Evolutionary conservation across 2,113 vertebrate species (phyloP).

Genomic region (Charina bottae): DNA sequence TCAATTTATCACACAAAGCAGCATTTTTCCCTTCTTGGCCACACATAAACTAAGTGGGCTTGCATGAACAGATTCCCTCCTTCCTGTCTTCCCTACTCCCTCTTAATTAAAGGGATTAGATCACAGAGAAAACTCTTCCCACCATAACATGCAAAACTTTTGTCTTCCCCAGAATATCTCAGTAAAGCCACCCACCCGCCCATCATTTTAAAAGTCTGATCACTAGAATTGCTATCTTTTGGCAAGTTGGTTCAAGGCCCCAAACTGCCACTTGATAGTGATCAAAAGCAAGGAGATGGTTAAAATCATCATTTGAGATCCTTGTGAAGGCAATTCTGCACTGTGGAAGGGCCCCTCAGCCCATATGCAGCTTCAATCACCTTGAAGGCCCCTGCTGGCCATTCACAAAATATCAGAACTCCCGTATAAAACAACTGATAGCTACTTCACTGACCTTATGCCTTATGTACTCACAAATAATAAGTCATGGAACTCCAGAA

Average conservation of each 20-base stretch:
- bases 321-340: background rate
- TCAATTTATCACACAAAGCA: background rate
- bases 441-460: too few relatives aligned
- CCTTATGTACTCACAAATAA: too few relatives aligned
- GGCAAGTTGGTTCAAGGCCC: background rate
- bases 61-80: conserved; percentile 20
- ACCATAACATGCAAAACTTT: background rate
- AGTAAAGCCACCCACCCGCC: background rate
- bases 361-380: background rate
- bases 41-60: background rate
- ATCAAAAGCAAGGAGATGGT: background rate
- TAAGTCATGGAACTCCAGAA: too few relatives aligned
- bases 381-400: too few relatives aligned
- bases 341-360: background rate
- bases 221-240: background rate
- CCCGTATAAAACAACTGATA: too few relatives aligned
- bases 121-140: accelerated
- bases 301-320: background rate
- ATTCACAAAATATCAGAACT: too few relatives aligned
- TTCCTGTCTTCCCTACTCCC: conserved; percentile 40
- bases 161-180: background rate
- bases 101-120: conserved; percentile 16
- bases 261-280: background rate
- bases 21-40: background rate
- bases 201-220: too few relatives aligned